Base-by-base conservation (phyloP, 2,113 vertebrate species). In the Salvelinus sp. region DNA sequence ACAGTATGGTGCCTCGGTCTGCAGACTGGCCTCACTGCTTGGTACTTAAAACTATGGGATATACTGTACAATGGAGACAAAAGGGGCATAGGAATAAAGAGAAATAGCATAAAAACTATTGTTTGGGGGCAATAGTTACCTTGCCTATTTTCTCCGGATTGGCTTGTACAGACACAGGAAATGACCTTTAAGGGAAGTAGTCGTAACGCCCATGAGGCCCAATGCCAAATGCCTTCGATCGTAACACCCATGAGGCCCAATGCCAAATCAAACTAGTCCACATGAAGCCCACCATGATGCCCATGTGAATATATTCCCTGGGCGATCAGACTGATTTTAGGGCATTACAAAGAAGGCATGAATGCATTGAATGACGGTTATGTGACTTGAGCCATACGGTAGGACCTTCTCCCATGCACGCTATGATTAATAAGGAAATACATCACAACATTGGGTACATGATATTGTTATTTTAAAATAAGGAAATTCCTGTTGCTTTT, bases 401-500 rank as follows among this genome's bases (percentile, higher is more conserved):
- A 28, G 71, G 75, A 80, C 75, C 75, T 63, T 86, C 84, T 88
- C 88, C 88, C 83, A 84, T 30, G 79, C 88, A 83, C 68, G 75
- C 69, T 16, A 28, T 14, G 16, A 76, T 84, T 82, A 83, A 81
- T 78, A 47, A 81, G 86, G 77, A 83, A 83, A 88, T 78, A 72
- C 4, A 6, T 44, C 38, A 86, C 84, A 85, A 20, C 54, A 57
- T 57, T 5, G 82, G 76, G 73, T 75, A 76, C 79, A 79, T 81
- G 75, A 73, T 79, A 66, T 74, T 76, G 82, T 69, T 69, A 3
- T 73, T 81, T 88, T 86, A 83, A 88, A 90, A 90, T 82, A 86
- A 86, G 82, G 65, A 83, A 81, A 89, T 88, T 88, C 86, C 83
- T 80, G 71, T 76, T 75, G 76, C 77, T 83, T 79, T 87, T 20